phyloP scores from a whole-genome alignment of 2,113 vertebrate genomes.

The Cavia aperea region DNA sequence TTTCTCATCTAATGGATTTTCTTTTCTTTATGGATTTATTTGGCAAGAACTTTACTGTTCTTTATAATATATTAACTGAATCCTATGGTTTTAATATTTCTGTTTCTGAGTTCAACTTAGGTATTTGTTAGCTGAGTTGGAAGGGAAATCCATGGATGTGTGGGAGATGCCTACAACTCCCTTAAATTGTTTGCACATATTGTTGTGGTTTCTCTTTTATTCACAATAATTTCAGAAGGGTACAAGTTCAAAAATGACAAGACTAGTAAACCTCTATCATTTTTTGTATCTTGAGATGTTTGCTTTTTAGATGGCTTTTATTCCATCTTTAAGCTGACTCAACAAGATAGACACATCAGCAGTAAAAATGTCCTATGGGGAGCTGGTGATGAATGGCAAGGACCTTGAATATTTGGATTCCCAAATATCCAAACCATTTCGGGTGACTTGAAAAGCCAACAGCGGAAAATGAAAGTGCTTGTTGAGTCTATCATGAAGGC shows the following conservation, averaged over 20 bases:
- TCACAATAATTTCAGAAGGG: neutral
- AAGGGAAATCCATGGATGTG: accelerated
- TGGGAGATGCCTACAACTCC: neutral
- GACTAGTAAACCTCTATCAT: neutral
- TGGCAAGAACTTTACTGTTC: neutral
- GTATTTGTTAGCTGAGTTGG: neutral
- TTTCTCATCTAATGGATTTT: neutral
- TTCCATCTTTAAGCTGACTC: neutral
- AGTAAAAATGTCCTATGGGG: accelerated
- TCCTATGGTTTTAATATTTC: neutral
- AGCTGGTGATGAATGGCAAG: neutral
- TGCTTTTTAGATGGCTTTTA: neutral
- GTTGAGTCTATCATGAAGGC: neutral
- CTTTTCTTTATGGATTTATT: neutral
- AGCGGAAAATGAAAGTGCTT: neutral
- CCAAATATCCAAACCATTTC: neutral
- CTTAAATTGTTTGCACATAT: neutral
- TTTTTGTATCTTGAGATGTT: neutral
- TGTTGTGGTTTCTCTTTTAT: neutral
- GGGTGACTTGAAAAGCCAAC: neutral
- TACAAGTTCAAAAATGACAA: neutral
- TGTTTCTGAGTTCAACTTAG: neutral
- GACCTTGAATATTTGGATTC: neutral
- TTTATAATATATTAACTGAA: neutral
- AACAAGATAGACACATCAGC: neutral